Conservation (phyloP, 2,113 vertebrate genomes). For the Capra hircus region DNA sequence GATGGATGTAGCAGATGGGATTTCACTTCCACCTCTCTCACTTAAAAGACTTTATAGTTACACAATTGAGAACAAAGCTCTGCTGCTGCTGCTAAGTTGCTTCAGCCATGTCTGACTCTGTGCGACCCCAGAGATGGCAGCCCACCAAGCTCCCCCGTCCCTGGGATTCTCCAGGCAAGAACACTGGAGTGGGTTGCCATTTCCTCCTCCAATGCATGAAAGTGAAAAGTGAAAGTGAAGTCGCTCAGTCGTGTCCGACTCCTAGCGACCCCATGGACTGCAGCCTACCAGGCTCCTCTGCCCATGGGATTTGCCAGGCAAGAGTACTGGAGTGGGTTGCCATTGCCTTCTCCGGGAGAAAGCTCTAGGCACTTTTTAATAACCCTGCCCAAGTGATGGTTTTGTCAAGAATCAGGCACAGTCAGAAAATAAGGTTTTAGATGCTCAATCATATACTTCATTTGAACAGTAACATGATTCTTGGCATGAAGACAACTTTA, state of each 20-base stretch:
- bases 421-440: background rate
- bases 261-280: too few relatives aligned
- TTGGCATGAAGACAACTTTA: background rate
- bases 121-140: rapidly evolving
- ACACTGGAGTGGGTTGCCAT: too few relatives aligned
- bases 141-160: rapidly evolving
- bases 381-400: background rate
- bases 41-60: background rate
- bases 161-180: too few relatives aligned
- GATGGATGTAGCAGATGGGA: background rate
- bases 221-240: too few relatives aligned
- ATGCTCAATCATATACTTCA: background rate
- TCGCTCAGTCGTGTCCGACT: rapidly evolving
- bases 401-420: background rate
- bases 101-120: too few relatives aligned
- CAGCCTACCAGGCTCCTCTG: too few relatives aligned
- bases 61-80: background rate
- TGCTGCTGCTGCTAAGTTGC: too few relatives aligned
- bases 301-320: too few relatives aligned
- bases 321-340: too few relatives aligned
- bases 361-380: background rate
- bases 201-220: too few relatives aligned
- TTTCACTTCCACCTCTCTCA: background rate
- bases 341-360: background rate
- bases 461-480: background rate